A percentile compares a stretch with the other conserved stretches of the same genome.
These are phyloP conservation scores for Iphiclides podalirius DNA, from an alignment of 2,888 invertebrate genomes.

Conservation along the genomic window DNA sequence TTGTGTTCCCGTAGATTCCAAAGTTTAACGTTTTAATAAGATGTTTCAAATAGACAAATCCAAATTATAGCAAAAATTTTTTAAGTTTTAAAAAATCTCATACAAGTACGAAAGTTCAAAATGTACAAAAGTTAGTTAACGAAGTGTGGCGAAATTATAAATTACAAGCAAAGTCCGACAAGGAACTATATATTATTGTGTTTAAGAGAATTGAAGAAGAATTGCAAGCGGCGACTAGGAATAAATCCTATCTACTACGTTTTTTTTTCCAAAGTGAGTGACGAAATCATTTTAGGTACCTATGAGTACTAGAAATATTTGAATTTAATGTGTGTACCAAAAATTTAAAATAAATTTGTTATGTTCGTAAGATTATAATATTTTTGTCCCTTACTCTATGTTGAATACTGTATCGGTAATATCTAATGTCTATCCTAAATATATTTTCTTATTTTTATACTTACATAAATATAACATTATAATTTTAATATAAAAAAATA, in stretches of 20 bases:
- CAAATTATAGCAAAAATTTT: conserved; percentile 31
- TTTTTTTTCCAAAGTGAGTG: conserved; percentile 11
- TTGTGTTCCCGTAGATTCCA: conserved; percentile 18
- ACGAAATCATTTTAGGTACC: not conserved
- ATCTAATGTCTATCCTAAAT: too few relatives aligned
- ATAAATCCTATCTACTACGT: conserved; percentile 27
- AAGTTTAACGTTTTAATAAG: conserved; percentile 16
- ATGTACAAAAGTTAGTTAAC: conserved; percentile 30
- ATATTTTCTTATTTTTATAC: too few relatives aligned
- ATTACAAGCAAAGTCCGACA: conserved; percentile 29
- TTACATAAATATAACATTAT: too few relatives aligned
- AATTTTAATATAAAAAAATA: too few relatives aligned
- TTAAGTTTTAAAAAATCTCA: conserved; percentile 29
- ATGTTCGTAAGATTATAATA: conserved; percentile 20
- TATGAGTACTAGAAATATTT: too few relatives aligned
- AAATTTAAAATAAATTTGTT: conserved; percentile 20
- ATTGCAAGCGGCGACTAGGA: conserved; percentile 28
- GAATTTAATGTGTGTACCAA: conserved; percentile 3
- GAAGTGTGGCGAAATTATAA: conserved; percentile 25
- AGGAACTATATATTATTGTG: conserved; percentile 30
- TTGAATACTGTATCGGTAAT: too few relatives aligned
- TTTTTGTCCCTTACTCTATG: too few relatives aligned
- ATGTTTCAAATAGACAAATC: conserved; percentile 26
- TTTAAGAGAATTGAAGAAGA: conserved; percentile 31
- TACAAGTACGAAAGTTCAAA: conserved; percentile 31